These are phyloP conservation scores for Falcaria lacertinaria DNA, from an alignment of 2,888 invertebrate genomes.

Conservation along the genomic window DNA sequence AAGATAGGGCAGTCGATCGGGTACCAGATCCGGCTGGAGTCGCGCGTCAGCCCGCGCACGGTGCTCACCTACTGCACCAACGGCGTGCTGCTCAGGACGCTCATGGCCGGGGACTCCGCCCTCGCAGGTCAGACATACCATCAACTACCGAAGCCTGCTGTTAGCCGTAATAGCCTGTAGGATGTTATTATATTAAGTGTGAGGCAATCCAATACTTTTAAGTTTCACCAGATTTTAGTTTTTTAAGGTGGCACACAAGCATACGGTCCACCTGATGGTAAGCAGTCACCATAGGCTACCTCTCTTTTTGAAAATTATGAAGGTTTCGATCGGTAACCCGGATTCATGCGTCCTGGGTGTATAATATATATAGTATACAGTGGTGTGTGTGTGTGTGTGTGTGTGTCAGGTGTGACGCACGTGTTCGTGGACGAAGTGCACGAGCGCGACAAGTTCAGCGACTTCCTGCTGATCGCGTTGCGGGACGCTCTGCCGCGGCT, in stretches of 20 bases:
- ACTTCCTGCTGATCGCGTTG: constrained; percentile 93
- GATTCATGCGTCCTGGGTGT: too few species aligned
- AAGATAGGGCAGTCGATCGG: constrained; percentile 86
- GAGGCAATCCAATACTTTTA: too few species aligned
- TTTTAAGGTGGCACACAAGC: too few species aligned
- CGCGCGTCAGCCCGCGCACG: constrained; percentile 88
- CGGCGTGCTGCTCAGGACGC: constrained; percentile 91
- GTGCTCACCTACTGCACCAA: constrained; percentile 95
- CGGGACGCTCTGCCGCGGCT: constrained; percentile 85
- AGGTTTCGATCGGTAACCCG: too few species aligned
- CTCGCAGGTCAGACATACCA: constrained; percentile 74
- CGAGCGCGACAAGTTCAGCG: constrained; percentile 95
- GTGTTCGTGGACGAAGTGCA: constrained; percentile 96
- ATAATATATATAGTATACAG: too few species aligned
- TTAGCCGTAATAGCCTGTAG: too few species aligned
- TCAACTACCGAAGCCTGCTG: too few species aligned
- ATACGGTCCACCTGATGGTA: too few species aligned
- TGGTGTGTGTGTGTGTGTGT: not conserved
- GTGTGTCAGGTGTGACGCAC: constrained; percentile 85
- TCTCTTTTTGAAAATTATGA: too few species aligned
- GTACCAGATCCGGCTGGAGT: constrained; percentile 95
- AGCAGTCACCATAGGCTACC: too few species aligned
- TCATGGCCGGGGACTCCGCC: constrained; percentile 88
- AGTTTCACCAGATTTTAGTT: too few species aligned
- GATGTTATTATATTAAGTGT: too few species aligned